Conservation (phyloP, 2,888 invertebrate genomes). For the Amiota minor region DNA sequence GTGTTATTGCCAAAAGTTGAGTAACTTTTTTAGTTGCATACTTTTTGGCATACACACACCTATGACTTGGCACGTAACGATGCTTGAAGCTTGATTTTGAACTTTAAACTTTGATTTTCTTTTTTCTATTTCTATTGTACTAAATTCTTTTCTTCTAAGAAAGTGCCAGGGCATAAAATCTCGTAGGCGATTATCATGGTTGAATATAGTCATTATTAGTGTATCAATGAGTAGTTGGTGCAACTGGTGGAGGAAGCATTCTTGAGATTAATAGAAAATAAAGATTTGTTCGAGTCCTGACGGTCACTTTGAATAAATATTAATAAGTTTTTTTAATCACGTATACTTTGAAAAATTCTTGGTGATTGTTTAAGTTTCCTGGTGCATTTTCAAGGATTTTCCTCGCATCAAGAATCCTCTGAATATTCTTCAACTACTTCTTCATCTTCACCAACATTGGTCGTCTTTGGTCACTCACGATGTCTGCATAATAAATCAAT, state of each 20-base stretch:
- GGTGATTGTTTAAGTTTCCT: background rate
- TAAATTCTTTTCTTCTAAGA: too few species aligned
- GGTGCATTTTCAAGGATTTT: too few species aligned
- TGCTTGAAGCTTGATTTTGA: slow-evolving; percentile 10
- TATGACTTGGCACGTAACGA: slow-evolving; percentile 25
- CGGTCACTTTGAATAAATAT: slow-evolving; percentile 13
- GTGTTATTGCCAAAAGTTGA: slow-evolving; percentile 63
- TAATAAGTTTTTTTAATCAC: background rate
- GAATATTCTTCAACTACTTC: too few species aligned
- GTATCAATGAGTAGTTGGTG: too few species aligned
- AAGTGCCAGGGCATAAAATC: too few species aligned
- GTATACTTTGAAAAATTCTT: slow-evolving; percentile 8
- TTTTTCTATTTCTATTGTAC: slow-evolving; percentile 20
- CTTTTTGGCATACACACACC: slow-evolving; percentile 50
- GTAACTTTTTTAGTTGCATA: slow-evolving; percentile 12
- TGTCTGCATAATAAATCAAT: slow-evolving; percentile 61
- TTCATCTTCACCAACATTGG: too few species aligned
- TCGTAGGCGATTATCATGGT: too few species aligned
- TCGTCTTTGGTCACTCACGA: too few species aligned
- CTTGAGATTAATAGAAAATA: too few species aligned
- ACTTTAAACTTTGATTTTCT: slow-evolving; percentile 5
- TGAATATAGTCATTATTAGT: too few species aligned
- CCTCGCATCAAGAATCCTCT: too few species aligned
- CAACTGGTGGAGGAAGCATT: too few species aligned
- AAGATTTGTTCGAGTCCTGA: background rate